These are phyloP conservation scores for Nymphicus hollandicus DNA, from an alignment of 2,113 vertebrate species.

Conservation along the genomic window DNA sequence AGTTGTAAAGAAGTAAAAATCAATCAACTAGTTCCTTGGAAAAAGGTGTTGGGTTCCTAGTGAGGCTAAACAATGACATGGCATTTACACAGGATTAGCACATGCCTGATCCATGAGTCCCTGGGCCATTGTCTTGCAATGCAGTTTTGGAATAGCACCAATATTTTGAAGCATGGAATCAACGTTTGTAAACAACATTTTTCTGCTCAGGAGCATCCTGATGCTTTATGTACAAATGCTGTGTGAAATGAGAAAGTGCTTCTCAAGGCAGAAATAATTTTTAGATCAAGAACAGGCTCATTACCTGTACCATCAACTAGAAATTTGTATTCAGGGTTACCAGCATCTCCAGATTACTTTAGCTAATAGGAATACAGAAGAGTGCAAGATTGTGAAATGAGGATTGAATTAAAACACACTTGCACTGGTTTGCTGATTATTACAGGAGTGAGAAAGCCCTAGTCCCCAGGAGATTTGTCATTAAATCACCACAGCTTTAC, in stretches of 20 bases:
- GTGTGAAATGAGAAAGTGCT: background rate
- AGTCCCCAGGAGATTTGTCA: background rate
- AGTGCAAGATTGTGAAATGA: background rate
- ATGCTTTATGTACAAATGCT: background rate
- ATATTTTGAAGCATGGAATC: background rate
- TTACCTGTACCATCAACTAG: background rate
- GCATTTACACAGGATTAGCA: background rate
- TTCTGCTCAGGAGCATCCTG: background rate
- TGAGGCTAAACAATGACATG: background rate
- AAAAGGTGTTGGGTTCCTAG: background rate
- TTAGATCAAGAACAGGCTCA: background rate
- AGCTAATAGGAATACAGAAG: background rate
- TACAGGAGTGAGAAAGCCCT: background rate
- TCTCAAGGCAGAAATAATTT: background rate
- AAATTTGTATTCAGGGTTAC: background rate
- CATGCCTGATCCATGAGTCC: background rate
- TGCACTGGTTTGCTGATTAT: background rate
- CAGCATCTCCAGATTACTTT: background rate
- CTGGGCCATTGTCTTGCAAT: background rate
- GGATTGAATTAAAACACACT: background rate
- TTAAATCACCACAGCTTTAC: background rate
- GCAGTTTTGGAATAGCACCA: background rate
- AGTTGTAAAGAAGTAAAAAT: background rate
- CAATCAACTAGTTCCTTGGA: background rate
- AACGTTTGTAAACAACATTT: background rate